These are phyloP conservation scores for Ammospiza caudacuta DNA, from an alignment of 2,113 vertebrate genomes.

Conservation along the genomic window DNA sequence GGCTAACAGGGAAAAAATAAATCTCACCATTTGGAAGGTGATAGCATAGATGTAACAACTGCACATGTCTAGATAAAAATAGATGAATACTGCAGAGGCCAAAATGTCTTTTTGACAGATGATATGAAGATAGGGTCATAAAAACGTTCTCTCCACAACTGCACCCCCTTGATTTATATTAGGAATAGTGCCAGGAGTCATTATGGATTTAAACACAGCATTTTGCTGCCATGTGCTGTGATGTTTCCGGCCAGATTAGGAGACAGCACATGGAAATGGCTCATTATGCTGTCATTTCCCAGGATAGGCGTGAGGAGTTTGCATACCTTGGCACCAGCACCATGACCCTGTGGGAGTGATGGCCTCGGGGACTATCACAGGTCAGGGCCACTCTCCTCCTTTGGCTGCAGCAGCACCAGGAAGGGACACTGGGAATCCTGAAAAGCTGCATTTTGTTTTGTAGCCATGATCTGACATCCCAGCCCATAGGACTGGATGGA, in stretches of 20 bases:
- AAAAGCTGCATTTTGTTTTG: background rate
- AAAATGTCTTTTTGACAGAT: background rate
- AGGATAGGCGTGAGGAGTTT: rapidly evolving
- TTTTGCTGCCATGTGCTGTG: background rate
- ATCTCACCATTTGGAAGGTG: background rate
- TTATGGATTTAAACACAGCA: background rate
- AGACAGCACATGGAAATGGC: background rate
- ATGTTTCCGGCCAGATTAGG: background rate
- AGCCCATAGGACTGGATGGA: background rate
- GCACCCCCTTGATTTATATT: background rate
- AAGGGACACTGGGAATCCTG: background rate
- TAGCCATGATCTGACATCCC: background rate
- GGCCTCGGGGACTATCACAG: background rate
- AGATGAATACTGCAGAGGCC: background rate
- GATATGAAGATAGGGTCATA: background rate
- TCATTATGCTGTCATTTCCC: background rate
- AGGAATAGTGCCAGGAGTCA: background rate
- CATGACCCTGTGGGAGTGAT: background rate
- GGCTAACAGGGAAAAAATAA: background rate
- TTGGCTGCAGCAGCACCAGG: background rate
- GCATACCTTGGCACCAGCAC: background rate
- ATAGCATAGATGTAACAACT: background rate
- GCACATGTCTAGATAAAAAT: background rate
- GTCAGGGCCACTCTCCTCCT: background rate
- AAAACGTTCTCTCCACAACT: background rate